Evolutionary conservation across 2,888 invertebrate species (phyloP), one percentile per base, ranked within the genome.

Genomic region (Spisula subtruncata): DNA sequence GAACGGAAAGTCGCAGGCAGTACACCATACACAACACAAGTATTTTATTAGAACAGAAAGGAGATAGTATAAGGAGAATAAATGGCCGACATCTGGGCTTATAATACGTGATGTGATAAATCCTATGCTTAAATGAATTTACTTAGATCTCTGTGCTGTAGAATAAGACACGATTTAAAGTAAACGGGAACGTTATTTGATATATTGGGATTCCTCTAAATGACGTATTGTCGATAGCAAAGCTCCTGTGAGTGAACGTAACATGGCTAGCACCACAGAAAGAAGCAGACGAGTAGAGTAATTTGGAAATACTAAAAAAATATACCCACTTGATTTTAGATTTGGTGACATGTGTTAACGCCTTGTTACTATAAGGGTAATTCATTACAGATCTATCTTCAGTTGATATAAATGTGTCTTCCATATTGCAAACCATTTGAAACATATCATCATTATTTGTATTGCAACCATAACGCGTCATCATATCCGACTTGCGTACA

Each of bases 51-150:
- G 41, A 41, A 41, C n/a, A n/a, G 8, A 41, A 12, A 12, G 51
- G 14, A 51, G 12, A 16, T 14, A 51, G 51, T 41, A 51, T 16
- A 51, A 51, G 51, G 16, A 51, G 51, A 14, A 51, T 20, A 66
- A 25, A 66, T n/a, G 25, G n/a, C 25, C 25, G 60, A 66, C 12
- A 25, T 25, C 25, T 25, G 5, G 60, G 25, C n/a, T 4, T 18
- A 56, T n/a, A n/a, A 25, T 66, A 25, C 60, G 60, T 66, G 25
- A 66, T 66, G 25, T 66, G 51, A 51, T 51, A 66, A 66, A 66
- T 66, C 60, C 60, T 10, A 25, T 66, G n/a, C 51, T 66, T 25
- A 25, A 10, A n/a, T 66, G 10, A 66, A 66, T 66, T n/a, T 66
- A 66, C 60, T 25, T 41, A 41, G 41, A 41, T 66, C n/a, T 66